Conservation (phyloP, 2,797 vertebrate genomes). For the Nyctibius grandis region DNA sequence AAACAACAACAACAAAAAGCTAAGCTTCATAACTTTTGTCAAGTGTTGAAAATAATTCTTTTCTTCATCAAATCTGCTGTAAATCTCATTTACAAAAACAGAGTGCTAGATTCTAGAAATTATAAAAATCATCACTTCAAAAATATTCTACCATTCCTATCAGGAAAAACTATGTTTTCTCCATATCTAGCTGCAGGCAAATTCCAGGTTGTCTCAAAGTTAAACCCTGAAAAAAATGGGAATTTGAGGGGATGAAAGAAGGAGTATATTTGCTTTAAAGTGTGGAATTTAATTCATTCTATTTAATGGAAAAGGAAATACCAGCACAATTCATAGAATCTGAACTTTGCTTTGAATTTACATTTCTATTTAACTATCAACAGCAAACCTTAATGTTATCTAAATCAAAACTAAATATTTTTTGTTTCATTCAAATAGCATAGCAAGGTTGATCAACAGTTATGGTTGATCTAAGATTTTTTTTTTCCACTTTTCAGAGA, state of each 20-base stretch:
- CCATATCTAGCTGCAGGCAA: not conserved
- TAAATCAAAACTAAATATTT: not conserved
- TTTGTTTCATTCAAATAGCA: not conserved
- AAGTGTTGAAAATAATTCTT: not conserved
- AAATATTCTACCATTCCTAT: not conserved
- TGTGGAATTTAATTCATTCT: not conserved
- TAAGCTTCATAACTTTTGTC: not conserved
- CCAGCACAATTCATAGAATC: not conserved
- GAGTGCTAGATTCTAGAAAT: not conserved
- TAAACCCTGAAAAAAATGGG: not conserved
- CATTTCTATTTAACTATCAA: not conserved
- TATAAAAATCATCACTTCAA: not conserved
- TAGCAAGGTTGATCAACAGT: not conserved
- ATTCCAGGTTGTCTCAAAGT: not conserved
- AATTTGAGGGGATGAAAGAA: not conserved
- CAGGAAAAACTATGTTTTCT: not conserved
- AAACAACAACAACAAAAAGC: not conserved
- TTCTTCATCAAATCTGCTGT: not conserved
- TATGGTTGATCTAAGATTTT: not conserved
- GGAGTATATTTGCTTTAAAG: not conserved
- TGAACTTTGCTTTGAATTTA: not conserved
- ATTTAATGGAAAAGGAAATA: not conserved
- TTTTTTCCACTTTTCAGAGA: not conserved
- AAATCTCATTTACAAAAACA: not conserved
- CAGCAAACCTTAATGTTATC: not conserved